Evolutionary conservation across 2,888 invertebrate species (phyloP).

Genomic region (Ceriagrion tenellum): DNA sequence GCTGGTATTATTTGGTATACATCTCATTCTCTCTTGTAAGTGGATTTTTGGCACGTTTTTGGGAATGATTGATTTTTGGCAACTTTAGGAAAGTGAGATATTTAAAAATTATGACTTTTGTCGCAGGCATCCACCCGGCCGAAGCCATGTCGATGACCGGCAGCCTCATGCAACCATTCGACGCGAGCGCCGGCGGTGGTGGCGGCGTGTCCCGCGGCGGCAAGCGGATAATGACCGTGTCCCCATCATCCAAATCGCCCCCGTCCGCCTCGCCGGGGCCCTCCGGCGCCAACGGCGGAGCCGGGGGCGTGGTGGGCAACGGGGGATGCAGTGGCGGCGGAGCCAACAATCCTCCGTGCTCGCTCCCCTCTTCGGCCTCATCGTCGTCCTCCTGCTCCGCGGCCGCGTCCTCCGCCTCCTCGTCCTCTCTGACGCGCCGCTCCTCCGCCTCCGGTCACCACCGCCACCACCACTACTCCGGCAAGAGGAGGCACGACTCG

Average conservation of each 20-base stretch:
- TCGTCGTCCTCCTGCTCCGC: constrained; percentile 55
- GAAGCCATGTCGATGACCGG: constrained; percentile 53
- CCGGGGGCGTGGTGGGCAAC: too few species aligned
- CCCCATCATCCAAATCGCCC: constrained; percentile 50
- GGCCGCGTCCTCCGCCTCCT: constrained; percentile 45
- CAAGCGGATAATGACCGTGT: constrained; percentile 45
- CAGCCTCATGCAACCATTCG: constrained; percentile 48
- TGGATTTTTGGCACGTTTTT: too few species aligned
- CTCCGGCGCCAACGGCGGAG: constrained; percentile 37
- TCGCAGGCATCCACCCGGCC: not conserved
- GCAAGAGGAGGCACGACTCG: constrained; percentile 60
- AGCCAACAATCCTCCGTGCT: constrained; percentile 35
- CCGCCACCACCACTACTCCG: constrained; percentile 58
- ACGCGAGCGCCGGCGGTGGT: not conserved
- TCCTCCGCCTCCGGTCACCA: constrained; percentile 54
- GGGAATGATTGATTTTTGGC: too few species aligned
- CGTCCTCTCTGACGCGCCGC: constrained; percentile 54
- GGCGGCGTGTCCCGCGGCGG: not conserved
- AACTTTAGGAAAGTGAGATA: too few species aligned
- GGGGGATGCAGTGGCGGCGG: not conserved
- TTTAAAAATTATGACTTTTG: too few species aligned
- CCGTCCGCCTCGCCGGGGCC: constrained; percentile 13
- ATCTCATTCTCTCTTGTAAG: too few species aligned
- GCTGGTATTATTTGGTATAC: too few species aligned
- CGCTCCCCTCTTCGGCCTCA: constrained; percentile 45